Evolutionary conservation across 2,797 vertebrate species (phyloP).

Genomic region (Labroides dimidiatus): DNA sequence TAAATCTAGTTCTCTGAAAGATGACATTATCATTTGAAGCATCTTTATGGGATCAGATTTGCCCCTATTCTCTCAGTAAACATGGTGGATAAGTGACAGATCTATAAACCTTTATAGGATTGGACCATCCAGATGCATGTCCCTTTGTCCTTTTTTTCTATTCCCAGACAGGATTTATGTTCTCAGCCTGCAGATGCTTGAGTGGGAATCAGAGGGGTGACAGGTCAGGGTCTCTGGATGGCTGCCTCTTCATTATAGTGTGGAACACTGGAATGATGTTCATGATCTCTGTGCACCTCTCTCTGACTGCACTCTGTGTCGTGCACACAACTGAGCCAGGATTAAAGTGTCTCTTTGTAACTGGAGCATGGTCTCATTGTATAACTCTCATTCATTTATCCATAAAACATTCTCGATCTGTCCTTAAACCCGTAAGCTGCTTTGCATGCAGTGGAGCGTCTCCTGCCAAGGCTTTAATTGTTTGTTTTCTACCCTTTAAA

Average conservation of each 20-base stretch:
- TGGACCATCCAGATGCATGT: neutral
- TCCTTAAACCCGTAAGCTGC: slow-evolving; percentile 58
- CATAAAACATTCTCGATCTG: slow-evolving; percentile 39
- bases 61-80: neutral
- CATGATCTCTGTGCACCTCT: slow-evolving; percentile 8
- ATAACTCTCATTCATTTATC: slow-evolving; percentile 46
- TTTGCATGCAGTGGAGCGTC: slow-evolving; percentile 36
- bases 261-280: neutral
- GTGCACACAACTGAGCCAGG: slow-evolving; percentile 7
- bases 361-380: slow-evolving; percentile 39
- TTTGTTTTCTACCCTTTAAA: slow-evolving; percentile 25
- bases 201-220: neutral
- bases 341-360: slow-evolving; percentile 47
- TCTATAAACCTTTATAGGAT: neutral
- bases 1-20: neutral
- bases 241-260: neutral
- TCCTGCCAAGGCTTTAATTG: slow-evolving; percentile 21
- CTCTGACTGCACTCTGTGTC: neutral
- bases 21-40: neutral
- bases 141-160: neutral
- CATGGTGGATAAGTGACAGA: neutral
- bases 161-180: neutral
- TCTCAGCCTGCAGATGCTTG: neutral
- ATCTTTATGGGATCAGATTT: neutral
- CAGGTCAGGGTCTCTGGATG: slow-evolving; percentile 6